Base-by-base conservation (phyloP, 2,797 vertebrate species). In the Sebastes iracundus region DNA sequence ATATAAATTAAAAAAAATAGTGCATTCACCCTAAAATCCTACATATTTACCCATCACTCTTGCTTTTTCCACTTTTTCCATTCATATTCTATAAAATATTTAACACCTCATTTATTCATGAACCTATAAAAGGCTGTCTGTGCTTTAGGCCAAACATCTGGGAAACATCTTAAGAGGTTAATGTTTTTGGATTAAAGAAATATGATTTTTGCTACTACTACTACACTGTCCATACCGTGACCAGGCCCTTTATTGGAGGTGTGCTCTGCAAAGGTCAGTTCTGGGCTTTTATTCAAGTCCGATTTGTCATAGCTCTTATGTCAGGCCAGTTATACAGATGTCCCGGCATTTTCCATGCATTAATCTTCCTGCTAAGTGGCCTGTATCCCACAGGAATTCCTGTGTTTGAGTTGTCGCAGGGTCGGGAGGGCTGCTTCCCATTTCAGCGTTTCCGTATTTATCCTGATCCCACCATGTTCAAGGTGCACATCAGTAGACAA, bases 321-420 rank as follows among this genome's bases (percentile, higher is more conserved):
- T 86, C 77, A 73, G 80, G 63, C 59, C 73, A 61, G 38, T 75
- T 78, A 67, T 75, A 85, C 82, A 84, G 84, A 87, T 89, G 75
- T 86, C 42, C 22, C 35, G 23, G 74, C 70, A 82, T 84, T 94
- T 93, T 94, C 92, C 91, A 88, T 75, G 78, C 87, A 93, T 93
- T 91, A 88, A 91, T 93, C 78, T 18, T 89, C 38, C 55, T 49
- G 67, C 84, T 90, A 93, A 95, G 93, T 93, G 92, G 90, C 82
- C 76, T 88, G 91, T 88, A 90, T 90, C 91, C 85, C 81, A 77
- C 92, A 95, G 94, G 94, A 95, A 95, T 94, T 95, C 92, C 94
- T 94, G 91, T 94, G 92, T 93, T 95, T 92, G 85, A 92, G 70
- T 81, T 82, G 76, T 82, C 25, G 28, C 82, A 85, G 87, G 63